Evolutionary conservation across 1,140 invertebrate species (phyloP).

Genomic region (Euwallacea fornicatus): DNA sequence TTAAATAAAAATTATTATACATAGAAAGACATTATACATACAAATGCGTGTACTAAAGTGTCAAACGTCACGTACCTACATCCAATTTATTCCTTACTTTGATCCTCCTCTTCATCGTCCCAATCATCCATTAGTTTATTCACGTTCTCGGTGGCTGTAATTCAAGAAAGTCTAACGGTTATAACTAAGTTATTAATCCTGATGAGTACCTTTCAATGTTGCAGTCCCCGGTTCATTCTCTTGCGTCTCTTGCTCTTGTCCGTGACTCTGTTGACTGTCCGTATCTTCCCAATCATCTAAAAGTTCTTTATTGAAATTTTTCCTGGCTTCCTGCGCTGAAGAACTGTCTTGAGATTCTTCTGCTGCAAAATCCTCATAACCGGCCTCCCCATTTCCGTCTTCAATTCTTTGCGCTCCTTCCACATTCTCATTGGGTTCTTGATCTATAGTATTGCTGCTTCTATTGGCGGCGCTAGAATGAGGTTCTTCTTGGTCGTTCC

Average conservation of each 20-base stretch:
- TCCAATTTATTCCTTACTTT: slow-evolving; percentile 34
- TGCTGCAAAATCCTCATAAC: slow-evolving; percentile 32
- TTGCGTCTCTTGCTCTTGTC: slow-evolving; percentile 6
- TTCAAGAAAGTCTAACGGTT: not conserved
- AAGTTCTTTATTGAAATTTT: slow-evolving; percentile 45
- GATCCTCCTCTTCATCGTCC: slow-evolving; percentile 53
- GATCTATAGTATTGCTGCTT: not conserved
- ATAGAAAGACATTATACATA: too few relatives aligned
- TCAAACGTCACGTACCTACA: too few relatives aligned
- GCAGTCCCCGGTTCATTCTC: slow-evolving; percentile 5
- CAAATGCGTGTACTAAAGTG: too few relatives aligned
- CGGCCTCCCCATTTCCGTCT: not conserved
- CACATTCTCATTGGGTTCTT: slow-evolving; percentile 17
- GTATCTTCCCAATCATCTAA: slow-evolving; percentile 54
- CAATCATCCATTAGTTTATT: slow-evolving; percentile 53
- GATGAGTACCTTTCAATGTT: not conserved
- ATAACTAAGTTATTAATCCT: not conserved
- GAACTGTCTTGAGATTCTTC: slow-evolving; percentile 23
- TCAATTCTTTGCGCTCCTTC: not conserved
- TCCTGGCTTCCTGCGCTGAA: slow-evolving; percentile 8
- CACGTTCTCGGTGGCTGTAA: slow-evolving; percentile 42
- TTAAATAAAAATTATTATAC: too few relatives aligned
- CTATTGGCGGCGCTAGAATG: not conserved
- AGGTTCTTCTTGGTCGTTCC: not conserved
- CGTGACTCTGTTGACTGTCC: slow-evolving; percentile 51